Evolutionary conservation across 2,113 vertebrate genomes (phyloP).

Genomic region (Pelobates fuscus): DNA sequence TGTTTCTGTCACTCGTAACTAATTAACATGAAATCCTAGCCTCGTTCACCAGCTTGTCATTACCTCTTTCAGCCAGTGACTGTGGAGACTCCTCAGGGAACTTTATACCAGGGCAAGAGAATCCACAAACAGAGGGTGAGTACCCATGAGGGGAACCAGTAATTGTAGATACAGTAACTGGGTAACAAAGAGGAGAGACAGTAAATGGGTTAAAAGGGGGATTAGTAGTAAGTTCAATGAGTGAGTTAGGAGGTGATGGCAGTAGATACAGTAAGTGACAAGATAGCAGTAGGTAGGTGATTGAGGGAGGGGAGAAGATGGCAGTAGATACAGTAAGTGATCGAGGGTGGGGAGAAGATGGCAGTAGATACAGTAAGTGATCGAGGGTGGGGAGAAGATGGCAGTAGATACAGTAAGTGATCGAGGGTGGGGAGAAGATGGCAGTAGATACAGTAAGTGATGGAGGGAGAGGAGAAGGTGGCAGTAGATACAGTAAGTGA

Average conservation of each 20-base stretch:
- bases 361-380: too few species aligned
- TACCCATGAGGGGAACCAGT: neutral
- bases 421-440: neutral
- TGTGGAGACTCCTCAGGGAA: constrained; percentile 86
- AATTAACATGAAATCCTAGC: too few species aligned
- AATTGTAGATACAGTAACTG: neutral
- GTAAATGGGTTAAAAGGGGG: neutral
- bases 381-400: neutral
- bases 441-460: too few species aligned
- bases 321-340: neutral
- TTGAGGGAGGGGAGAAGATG: too few species aligned
- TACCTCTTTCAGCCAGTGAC: constrained; percentile 72
- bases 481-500: too few species aligned
- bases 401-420: too few species aligned
- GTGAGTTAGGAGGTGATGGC: accelerated
- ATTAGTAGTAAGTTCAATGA: neutral
- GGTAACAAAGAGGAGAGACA: neutral
- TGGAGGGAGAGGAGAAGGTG: too few species aligned
- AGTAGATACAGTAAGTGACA: too few species aligned
- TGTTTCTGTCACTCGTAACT: too few species aligned
- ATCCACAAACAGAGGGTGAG: constrained; percentile 83
- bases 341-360: too few species aligned
- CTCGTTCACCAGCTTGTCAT: too few species aligned
- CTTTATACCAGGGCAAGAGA: constrained; percentile 77
- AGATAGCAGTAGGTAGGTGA: too few species aligned